phyloP scores from a whole-genome alignment of 2,797 vertebrate genomes.

The Danio jaintianensis region DNA sequence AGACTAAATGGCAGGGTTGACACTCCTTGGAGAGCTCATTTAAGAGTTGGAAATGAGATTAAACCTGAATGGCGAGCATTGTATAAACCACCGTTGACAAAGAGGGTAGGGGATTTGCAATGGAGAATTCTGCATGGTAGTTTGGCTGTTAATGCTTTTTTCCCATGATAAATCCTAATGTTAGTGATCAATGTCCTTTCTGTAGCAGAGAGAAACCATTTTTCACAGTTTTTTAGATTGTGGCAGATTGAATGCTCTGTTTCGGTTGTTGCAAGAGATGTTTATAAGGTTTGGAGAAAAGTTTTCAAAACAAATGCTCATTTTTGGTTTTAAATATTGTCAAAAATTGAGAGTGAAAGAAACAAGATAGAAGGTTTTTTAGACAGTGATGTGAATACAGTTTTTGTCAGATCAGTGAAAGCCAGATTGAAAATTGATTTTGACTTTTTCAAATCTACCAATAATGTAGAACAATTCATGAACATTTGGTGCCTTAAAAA shows the following conservation, averaged over 20 bases:
- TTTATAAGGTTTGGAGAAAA: too few relatives aligned
- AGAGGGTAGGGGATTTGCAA: background rate
- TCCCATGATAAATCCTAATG: background rate
- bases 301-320: background rate
- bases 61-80: background rate
- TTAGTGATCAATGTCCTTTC: background rate
- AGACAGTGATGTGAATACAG: background rate
- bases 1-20: background rate
- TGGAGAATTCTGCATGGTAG: background rate
- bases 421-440: constrained; percentile 3
- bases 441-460: background rate
- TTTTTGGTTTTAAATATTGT: background rate
- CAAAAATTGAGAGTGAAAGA: background rate
- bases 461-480: background rate
- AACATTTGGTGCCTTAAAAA: background rate
- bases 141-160: background rate
- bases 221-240: too few relatives aligned
- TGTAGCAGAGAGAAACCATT: background rate
- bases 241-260: too few relatives aligned
- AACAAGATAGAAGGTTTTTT: background rate
- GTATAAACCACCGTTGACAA: constrained; percentile 1
- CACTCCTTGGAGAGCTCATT: background rate
- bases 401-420: background rate
- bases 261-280: too few relatives aligned
- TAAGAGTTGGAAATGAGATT: background rate